These are phyloP conservation scores for Calliopum simillimum DNA, from an alignment of 2,888 invertebrate genomes.

Conservation along the genomic window DNA sequence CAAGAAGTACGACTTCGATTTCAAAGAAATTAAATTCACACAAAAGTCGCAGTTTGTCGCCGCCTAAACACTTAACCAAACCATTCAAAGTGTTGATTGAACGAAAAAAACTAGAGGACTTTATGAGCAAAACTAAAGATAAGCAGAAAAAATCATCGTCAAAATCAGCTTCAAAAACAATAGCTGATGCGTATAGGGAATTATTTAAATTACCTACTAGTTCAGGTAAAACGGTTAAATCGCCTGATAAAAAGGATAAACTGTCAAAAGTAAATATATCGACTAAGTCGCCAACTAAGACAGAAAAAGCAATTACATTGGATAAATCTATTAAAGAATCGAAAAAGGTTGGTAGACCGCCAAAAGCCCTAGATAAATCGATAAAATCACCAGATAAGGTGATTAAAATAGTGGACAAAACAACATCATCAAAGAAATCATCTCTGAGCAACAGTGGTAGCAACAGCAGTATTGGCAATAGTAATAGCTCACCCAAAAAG, in stretches of 20 bases:
- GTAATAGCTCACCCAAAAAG: slow-evolving; percentile 24
- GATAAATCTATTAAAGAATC: too few relatives aligned
- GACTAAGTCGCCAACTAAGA: too few relatives aligned
- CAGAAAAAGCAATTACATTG: too few relatives aligned
- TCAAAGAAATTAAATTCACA: slow-evolving; percentile 35
- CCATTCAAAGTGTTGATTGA: slow-evolving; percentile 46
- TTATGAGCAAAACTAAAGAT: slow-evolving; percentile 5
- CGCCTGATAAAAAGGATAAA: too few relatives aligned
- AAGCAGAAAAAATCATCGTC: background rate
- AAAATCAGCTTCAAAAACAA: slow-evolving; percentile 13
- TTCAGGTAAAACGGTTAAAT: slow-evolving; percentile 10
- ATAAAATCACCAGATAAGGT: too few relatives aligned
- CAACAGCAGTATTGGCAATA: too few relatives aligned
- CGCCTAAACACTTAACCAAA: slow-evolving; percentile 43
- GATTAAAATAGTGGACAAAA: too few relatives aligned
- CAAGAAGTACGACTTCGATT: slow-evolving; percentile 32
- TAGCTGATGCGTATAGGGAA: background rate
- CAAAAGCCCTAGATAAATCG: too few relatives aligned
- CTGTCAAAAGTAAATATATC: too few relatives aligned
- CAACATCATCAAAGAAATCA: too few relatives aligned
- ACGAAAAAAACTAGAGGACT: slow-evolving; percentile 43
- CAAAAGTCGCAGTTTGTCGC: slow-evolving; percentile 47
- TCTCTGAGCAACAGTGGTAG: too few relatives aligned
- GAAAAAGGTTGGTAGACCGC: too few relatives aligned
- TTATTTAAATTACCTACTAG: background rate